Base-by-base conservation (phyloP, 2,113 vertebrate genomes). In the Phalacrocorax brasilianus region DNA sequence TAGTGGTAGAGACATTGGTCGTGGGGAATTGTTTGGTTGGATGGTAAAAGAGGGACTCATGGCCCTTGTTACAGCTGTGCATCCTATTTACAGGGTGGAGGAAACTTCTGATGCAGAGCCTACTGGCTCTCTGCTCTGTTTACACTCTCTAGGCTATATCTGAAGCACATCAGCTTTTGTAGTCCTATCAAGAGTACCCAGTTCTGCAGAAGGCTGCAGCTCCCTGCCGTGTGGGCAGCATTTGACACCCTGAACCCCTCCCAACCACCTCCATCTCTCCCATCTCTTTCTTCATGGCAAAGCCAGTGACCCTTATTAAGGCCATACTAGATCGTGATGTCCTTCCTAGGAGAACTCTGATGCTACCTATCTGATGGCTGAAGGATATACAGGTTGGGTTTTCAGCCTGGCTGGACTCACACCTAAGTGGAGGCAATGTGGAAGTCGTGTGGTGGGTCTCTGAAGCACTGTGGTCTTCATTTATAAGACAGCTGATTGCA, bases 271-370 rank as follows among this genome's bases (percentile, higher is more conserved):
- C n/a, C 15, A 11, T 47, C 22, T 79, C 53, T 83, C 15, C 22
- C 73, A 77, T 8, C 17, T 84, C 17, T 84, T 87, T 89, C 63
- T 70, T 81, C 35, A 66, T 30, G 40, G 33, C 23, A 80, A 72
- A 47, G 45, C 38, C 62, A 38, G 35, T n/a, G 18, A 67, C n/a
- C 5, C 3, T 59, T 78, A 40, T 45, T 79, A 52, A 72, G 14
- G 8, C 23, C 12, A 26, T 30, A 4, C 0, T 8, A 63, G 44
- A 9, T 7, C 6, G 11, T 49, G 4, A 1, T 61, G 53, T 21
- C 49, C n/a, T 61, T 88, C 22, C 11, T 38, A 26, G 18, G 24
- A 81, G 56, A 83, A 12, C 28, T 77, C 21, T n/a, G 27, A 40
- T 35, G 9, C 18, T 72, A 44, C 40, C 9, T 61, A 6, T 55